Base-by-base conservation (phyloP, 1,140 invertebrate species). In the Drosophila yakuba region DNA sequence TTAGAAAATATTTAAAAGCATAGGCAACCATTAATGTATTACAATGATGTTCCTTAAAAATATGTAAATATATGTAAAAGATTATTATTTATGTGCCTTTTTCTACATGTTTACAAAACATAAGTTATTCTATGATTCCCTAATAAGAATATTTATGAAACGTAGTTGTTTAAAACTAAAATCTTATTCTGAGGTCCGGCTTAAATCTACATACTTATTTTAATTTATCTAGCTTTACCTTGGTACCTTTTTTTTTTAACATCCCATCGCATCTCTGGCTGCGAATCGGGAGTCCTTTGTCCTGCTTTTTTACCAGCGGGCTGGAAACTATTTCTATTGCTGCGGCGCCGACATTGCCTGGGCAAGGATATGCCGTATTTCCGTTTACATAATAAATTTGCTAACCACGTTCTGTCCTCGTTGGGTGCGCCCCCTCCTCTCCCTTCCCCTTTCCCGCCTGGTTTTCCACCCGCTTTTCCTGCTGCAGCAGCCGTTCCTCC, bases 331-430 rank as follows among this genome's bases (percentile, higher is more conserved):
- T 89, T 89, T 89, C 84, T 89, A 89, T 89, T 84, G 84, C 84
- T 86, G 83, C 84, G 83, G 84, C 83, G 82, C 80, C 59, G 75
- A 58, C 68, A 48, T 68, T 36, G 79, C 60, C 66, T 79, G 85
- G 71, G 85, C 80, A 85, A 90, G 85, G 85, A 90, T 90, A 89
- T 90, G 85, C 86, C 81, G 86, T 90, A 90, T 91, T 91, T 91
- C 90, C 89, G 90, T 91, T 91, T 91, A 91, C 90, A 91, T 91
- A 91, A 91, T 91, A 91, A 91, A 91, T 91, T 91, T 91, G 90
- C 85, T 91, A 91, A 91, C 90, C 90, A 91, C 90, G 90, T 91
- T 91, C 81, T 91, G 89, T 90, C 82, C 80, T 79, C 79, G 76
- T 74, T 60, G 73, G 41, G 41, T 59, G 32, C 32, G 32, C 32